Base-by-base conservation (phyloP, 2,888 invertebrate genomes). In the Campopleginae sp. region DNA sequence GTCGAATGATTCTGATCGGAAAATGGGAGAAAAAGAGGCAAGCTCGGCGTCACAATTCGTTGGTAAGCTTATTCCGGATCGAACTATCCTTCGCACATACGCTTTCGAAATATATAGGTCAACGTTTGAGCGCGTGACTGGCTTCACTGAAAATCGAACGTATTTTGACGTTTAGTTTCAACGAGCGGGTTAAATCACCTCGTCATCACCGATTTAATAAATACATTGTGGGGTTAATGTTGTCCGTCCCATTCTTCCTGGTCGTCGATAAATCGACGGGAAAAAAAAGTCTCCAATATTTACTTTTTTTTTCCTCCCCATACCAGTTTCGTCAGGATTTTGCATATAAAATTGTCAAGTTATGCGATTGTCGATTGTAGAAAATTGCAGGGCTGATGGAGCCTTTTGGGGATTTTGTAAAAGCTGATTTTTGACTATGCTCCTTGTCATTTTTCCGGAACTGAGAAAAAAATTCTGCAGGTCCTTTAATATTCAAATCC, bases 61-160 rank as follows among this genome's bases (percentile, higher is more conserved):
- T 51, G 61, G 5, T 4, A 61, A 44, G 80, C 65, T 72, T 71
- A 71, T 76, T 76, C 71, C 23, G 38, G 66, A 58, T 72, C 76
- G 58, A n/a, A 19, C 51, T 38, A 63, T 48, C 46, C 8, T 51
- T 65, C 51, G 17, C 42, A 12, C 27, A 12, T 42, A 42, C 65
- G 38, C 71, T 33, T 33, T 12, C 19, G 12, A 51, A 5, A 33
- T 23, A 65, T 46, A 68, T 70, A 54, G n/a, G 31, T 44, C 33
- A 44, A 54, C 61, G 58, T 75, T 63, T 70, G 27, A 72, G 68
- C 84, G 84, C 77, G 74, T 84, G 77, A 81, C 80, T 74, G 84
- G 74, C 61, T 84, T 78, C 77, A 68, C 51, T 84, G 72, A 74
- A 81, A 77, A 74, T 68, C 68, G 19, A 46, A 42, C 46, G 68